Percentiles rank a stretch among this genome's conserved stretches.
These are phyloP conservation scores for Pycnonotus jocosus DNA, from an alignment of 2,113 vertebrate species.

Conservation along the genomic window DNA sequence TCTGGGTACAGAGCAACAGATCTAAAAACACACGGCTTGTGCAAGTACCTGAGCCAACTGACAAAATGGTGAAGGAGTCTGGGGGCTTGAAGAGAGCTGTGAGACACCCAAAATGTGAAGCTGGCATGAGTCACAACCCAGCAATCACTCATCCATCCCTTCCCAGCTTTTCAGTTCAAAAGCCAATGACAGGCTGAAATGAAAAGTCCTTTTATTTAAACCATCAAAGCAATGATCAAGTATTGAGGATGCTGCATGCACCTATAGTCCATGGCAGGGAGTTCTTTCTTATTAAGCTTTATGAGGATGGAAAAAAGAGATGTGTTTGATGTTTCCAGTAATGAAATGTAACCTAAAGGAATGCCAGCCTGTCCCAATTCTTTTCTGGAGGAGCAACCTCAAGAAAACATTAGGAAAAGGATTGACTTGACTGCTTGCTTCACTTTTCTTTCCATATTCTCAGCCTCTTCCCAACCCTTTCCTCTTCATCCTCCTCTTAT, in stretches of 20 bases:
- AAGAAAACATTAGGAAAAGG: background rate
- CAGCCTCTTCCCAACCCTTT: background rate
- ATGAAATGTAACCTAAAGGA: background rate
- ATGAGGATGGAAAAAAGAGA: accelerated
- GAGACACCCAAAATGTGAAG: background rate
- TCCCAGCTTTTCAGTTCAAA: background rate
- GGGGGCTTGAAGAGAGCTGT: background rate
- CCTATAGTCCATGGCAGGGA: too few relatives aligned
- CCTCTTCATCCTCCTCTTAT: background rate
- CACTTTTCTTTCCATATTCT: background rate
- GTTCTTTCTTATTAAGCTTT: background rate
- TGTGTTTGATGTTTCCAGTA: background rate
- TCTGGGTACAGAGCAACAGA: background rate
- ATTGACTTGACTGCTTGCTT: background rate
- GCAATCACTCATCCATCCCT: background rate
- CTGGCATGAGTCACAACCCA: background rate
- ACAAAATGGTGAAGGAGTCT: background rate
- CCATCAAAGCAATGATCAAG: background rate
- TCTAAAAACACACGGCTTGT: background rate
- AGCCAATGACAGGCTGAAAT: background rate
- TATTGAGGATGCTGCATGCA: background rate
- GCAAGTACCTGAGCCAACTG: background rate
- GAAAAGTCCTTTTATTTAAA: background rate
- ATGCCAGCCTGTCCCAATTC: background rate
- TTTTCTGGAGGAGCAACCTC: background rate